Conservation (phyloP, 2,113 vertebrate genomes). For the Lota lota region DNA sequence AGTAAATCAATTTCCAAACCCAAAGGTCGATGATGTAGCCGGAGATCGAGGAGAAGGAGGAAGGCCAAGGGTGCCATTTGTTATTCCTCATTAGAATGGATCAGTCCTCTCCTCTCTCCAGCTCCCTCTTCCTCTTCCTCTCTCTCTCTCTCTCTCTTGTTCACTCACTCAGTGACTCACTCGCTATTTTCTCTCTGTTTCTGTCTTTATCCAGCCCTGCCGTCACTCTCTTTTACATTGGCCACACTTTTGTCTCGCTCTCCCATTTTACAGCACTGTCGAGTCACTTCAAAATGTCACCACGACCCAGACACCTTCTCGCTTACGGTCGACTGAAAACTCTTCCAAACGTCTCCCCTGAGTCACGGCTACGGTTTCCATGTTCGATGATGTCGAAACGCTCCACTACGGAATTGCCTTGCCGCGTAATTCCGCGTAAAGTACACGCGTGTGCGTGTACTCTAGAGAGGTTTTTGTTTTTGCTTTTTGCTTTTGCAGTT, state of each 20-base stretch:
- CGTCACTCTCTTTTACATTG: constrained; percentile 19
- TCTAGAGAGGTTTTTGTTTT: constrained; percentile 1
- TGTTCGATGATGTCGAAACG: too few relatives aligned
- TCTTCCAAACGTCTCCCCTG: too few relatives aligned
- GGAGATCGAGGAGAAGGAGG: constrained; percentile 47
- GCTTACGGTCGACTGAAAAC: too few relatives aligned
- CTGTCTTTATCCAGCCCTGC: constrained; percentile 9
- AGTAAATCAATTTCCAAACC: constrained; percentile 77
- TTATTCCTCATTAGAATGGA: constrained; percentile 75
- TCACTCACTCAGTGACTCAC: too few relatives aligned
- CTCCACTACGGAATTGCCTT: too few relatives aligned
- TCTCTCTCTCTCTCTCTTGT: constrained; percentile 12
- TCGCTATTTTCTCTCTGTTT: too few relatives aligned
- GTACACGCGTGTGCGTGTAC: too few relatives aligned
- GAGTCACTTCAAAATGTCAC: constrained; percentile 71
- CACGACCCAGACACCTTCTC: constrained; percentile 45
- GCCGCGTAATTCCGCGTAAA: too few relatives aligned
- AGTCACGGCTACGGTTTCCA: too few relatives aligned
- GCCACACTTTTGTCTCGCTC: constrained; percentile 5
- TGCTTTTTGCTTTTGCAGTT: constrained; percentile 9
- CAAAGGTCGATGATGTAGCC: constrained; percentile 74
- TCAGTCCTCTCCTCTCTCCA: constrained; percentile 42
- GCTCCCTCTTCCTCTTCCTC: constrained; percentile 38
- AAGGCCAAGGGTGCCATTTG: constrained; percentile 60
- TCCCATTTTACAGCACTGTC: constrained; percentile 32